A percentile compares a stretch with the other conserved stretches of the same genome.
phyloP scores from a whole-genome alignment of 1,140 invertebrate species.

The Megalopta genalis region DNA sequence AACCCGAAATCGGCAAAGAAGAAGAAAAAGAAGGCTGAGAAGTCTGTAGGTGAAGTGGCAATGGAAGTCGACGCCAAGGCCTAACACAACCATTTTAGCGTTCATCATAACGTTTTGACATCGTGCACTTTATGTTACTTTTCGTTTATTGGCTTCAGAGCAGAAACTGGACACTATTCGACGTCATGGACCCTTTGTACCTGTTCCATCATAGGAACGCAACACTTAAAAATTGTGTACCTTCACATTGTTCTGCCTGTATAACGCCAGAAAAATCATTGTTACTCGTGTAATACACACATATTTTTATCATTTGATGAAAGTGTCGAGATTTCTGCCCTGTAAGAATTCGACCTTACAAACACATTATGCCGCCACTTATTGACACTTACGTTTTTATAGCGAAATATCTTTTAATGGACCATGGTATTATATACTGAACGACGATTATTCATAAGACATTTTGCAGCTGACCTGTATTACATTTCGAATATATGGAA shows the following conservation, averaged over 20 bases:
- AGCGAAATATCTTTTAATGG: conserved; percentile 57
- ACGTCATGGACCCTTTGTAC: conserved; percentile 11
- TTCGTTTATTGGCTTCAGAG: conserved; percentile 60
- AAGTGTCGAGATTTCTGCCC: conserved; percentile 56
- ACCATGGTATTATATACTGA: conserved; percentile 60
- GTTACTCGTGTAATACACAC: conserved; percentile 8
- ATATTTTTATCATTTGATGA: conserved; percentile 7
- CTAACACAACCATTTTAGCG: conserved; percentile 75
- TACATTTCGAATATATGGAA: conserved; percentile 42
- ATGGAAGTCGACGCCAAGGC: conserved; percentile 85
- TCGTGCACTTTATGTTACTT: conserved; percentile 68
- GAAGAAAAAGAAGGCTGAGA: conserved; percentile 91
- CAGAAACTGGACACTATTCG: conserved; percentile 50
- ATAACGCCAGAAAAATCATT: conserved; percentile 12
- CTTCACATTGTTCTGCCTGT: background rate
- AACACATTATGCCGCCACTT: conserved; percentile 47
- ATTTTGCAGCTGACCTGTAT: conserved; percentile 42
- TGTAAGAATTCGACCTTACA: conserved; percentile 40
- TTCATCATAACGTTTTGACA: conserved; percentile 68
- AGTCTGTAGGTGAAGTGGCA: conserved; percentile 81
- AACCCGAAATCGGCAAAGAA: conserved; percentile 91
- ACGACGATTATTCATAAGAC: conserved; percentile 51
- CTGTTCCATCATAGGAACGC: background rate
- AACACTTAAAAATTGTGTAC: conserved; percentile 35
- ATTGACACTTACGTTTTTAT: conserved; percentile 60